Base-by-base conservation (phyloP, 2,888 invertebrate genomes). In the Xylota sylvarum region DNA sequence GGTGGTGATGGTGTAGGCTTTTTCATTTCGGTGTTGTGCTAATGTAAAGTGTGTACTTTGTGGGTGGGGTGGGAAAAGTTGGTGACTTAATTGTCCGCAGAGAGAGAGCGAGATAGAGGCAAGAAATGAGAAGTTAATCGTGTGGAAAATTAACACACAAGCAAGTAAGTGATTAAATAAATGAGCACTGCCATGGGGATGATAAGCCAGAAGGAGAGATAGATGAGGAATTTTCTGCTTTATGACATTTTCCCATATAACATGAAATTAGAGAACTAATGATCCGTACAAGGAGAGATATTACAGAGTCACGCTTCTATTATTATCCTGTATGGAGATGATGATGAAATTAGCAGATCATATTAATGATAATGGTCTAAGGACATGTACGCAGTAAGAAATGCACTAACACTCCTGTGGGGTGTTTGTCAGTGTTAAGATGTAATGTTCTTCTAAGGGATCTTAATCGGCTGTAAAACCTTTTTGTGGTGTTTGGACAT, bases 61-160 rank as follows among this genome's bases (percentile, higher is more conserved):
- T n/a, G n/a, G n/a, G n/a, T n/a, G n/a, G 6, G 17, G 19, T 6
- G 52, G 2, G 35, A 12, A 30, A 46, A 60, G 58, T 37, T 83
- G 23, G 27, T 32, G 58, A 78, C 78, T 83, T 78, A 78, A 83
- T 83, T 83, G 82, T 37, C 65, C 78, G 52, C 58, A 83, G 35
- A 30, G 67, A 67, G 27, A 40, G 37, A 37, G 19, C 40, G 50
- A 65, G 60, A 72, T 43, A 14, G 30, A 48, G 27, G 37, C 6
- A 70, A 43, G 30, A 40, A 52, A 72, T 30, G 64, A 60, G 52
- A 52, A 58, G 65, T 77, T 72, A 77, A 72, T 83, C 43, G 69
- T 78, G 50, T 60, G 65, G 48, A 72, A 81, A 81, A 81, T 55
- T 48, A 60, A 35, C 58, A 76, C 27, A 62, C 67, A 76, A 64